Conservation (phyloP, 2,888 invertebrate species). For the Drosophila heteroneura region DNA sequence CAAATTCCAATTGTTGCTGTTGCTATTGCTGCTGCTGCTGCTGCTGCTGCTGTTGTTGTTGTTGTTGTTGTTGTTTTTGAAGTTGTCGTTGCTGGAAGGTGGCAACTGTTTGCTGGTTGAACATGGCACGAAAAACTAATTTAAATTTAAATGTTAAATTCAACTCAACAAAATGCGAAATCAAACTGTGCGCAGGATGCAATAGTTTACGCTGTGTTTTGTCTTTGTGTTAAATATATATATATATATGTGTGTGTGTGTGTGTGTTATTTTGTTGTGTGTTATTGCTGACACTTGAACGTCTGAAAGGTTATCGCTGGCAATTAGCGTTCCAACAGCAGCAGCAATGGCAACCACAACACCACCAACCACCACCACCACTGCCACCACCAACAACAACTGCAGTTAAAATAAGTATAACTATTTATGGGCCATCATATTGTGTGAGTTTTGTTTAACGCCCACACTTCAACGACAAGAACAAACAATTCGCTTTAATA, state of each 20-base stretch:
- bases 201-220: constrained; percentile 36
- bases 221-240: background rate
- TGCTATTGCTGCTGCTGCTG: background rate
- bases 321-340: constrained; percentile 64
- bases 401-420: background rate
- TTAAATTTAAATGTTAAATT: constrained; percentile 81
- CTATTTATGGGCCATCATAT: background rate
- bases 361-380: background rate
- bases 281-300: constrained; percentile 54
- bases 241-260: constrained; percentile 1
- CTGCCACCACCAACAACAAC: background rate
- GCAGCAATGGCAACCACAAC: constrained; percentile 4
- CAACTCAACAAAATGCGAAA: constrained; percentile 70
- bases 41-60: background rate
- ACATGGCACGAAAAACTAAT: constrained; percentile 82
- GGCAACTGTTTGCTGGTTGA: constrained; percentile 53
- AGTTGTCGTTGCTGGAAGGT: constrained; percentile 40
- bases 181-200: constrained; percentile 44
- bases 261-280: constrained; percentile 29
- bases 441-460: background rate
- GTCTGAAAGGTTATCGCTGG: constrained; percentile 61
- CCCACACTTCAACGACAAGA: background rate
- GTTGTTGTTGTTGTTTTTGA: constrained; percentile 10
- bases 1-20: constrained; percentile 44
- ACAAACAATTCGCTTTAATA: background rate